These are phyloP conservation scores for Antheraea mylitta DNA, from an alignment of 1,140 invertebrate genomes.

Conservation along the genomic window DNA sequence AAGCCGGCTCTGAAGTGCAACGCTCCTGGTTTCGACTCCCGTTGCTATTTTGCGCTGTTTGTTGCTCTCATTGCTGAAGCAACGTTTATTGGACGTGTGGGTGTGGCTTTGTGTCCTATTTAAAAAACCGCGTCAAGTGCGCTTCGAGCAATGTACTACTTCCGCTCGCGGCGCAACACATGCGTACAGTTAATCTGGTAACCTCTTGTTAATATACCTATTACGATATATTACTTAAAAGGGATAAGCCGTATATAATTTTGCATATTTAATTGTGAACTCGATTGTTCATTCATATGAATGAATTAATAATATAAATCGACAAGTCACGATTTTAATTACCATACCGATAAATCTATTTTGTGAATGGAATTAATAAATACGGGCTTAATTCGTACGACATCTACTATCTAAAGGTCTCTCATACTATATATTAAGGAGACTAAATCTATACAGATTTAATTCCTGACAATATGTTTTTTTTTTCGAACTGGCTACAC, in stretches of 20 bases:
- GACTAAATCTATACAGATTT: no score
- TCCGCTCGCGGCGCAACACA: constrained; percentile 13
- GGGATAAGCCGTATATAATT: neutral
- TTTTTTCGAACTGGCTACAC: no score
- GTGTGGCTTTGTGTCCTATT: constrained; percentile 26
- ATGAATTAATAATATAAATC: neutral
- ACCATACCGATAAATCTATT: neutral
- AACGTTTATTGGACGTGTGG: constrained; percentile 6
- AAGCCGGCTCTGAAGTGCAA: constrained; percentile 49
- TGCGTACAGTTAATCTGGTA: constrained; percentile 14
- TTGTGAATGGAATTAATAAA: constrained; percentile 9
- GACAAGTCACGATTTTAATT: neutral
- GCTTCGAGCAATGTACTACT: constrained; percentile 13
- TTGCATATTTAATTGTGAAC: neutral
- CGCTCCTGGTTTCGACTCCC: constrained; percentile 39
- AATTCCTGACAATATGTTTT: no score
- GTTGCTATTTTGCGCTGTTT: constrained; percentile 35
- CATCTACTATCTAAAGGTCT: no score
- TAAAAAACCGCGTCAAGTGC: constrained; percentile 23
- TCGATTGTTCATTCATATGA: neutral
- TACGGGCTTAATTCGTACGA: neutral
- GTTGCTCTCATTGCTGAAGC: constrained; percentile 20
- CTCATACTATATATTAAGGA: no score
- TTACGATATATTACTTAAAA: neutral
- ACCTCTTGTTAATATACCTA: constrained; percentile 8